A percentile compares a stretch with the other conserved stretches of the same genome.
These are phyloP conservation scores for Drosophila mimetica DNA, from an alignment of 2,888 invertebrate species.

Conservation along the genomic window DNA sequence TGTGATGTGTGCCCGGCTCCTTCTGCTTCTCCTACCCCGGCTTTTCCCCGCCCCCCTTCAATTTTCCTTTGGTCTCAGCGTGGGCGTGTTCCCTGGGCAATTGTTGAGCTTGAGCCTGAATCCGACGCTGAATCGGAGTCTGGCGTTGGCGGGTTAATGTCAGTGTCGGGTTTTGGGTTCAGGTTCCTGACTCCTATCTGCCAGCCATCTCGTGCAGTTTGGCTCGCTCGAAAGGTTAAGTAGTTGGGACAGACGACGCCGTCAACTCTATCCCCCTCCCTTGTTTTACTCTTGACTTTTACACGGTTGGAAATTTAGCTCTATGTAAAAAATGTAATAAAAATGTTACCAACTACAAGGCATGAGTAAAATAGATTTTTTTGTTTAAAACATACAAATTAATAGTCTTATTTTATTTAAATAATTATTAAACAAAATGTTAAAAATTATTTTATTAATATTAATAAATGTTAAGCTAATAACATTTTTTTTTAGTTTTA, in stretches of 20 bases:
- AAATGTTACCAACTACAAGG: no score
- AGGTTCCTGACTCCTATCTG: conserved; percentile 33
- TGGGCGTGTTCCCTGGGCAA: conserved; percentile 44
- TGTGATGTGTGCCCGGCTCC: conserved; percentile 29
- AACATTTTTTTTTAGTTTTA: no score
- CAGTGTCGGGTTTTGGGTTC: conserved; percentile 49
- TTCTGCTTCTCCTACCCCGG: background rate
- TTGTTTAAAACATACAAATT: no score
- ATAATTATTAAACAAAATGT: no score
- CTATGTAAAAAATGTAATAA: no score
- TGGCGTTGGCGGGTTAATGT: conserved; percentile 61
- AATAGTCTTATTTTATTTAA: no score
- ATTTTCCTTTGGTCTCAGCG: conserved; percentile 12
- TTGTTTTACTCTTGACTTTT: conserved; percentile 1
- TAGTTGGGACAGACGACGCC: conserved; percentile 55
- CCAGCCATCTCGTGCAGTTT: conserved; percentile 30
- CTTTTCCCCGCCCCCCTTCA: conserved; percentile 6
- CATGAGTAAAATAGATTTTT: no score
- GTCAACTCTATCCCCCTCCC: conserved; percentile 16
- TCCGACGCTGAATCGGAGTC: conserved; percentile 18
- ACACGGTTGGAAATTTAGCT: background rate
- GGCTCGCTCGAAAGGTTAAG: conserved; percentile 65
- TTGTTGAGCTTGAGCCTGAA: conserved; percentile 34
- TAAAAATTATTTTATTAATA: no score
- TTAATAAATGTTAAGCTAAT: no score